These are phyloP conservation scores for Aphaenogaster rudis DNA, from an alignment of 1,140 invertebrate species.

Conservation along the genomic window DNA sequence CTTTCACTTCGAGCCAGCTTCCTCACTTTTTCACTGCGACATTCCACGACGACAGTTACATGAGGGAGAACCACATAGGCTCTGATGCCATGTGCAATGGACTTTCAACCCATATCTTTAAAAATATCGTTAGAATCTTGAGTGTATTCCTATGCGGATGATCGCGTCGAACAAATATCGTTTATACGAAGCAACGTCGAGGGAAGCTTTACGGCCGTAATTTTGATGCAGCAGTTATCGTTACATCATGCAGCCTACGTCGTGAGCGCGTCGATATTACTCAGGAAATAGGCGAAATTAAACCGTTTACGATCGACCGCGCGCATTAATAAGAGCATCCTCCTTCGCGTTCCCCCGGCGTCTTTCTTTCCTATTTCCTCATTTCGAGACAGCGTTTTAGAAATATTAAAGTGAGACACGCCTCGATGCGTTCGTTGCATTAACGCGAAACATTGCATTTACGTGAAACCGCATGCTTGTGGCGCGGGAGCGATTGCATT, in stretches of 20 bases:
- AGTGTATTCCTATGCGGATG: conserved; percentile 2
- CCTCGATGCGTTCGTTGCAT: conserved; percentile 61
- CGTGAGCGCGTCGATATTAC: conserved; percentile 33
- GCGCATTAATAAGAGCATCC: conserved; percentile 53
- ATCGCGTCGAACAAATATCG: conserved; percentile 33
- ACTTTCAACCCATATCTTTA: conserved; percentile 20
- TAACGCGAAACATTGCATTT: conserved; percentile 73
- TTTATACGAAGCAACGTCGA: conserved; percentile 23
- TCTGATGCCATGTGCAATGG: not conserved
- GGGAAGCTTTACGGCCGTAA: conserved; percentile 12
- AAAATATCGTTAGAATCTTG: conserved; percentile 21
- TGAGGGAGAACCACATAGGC: not conserved
- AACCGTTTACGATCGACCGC: conserved; percentile 52
- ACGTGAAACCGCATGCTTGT: conserved; percentile 55
- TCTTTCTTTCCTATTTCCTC: conserved; percentile 5
- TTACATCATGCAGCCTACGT: conserved; percentile 25
- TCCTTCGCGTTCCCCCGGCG: conserved; percentile 1
- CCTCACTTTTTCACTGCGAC: conserved; percentile 18
- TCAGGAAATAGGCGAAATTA: conserved; percentile 45
- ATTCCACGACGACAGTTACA: conserved; percentile 26
- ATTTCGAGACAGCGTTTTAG: conserved; percentile 10
- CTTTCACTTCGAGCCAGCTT: conserved; percentile 39
- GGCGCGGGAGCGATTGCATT: conserved; percentile 53
- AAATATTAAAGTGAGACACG: conserved; percentile 31
- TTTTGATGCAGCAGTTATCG: conserved; percentile 33